Percentiles rank a stretch among this genome's conserved stretches.
Evolutionary conservation across 2,797 vertebrate species (phyloP).

Genomic region (Chaetophractus vellerosus): DNA sequence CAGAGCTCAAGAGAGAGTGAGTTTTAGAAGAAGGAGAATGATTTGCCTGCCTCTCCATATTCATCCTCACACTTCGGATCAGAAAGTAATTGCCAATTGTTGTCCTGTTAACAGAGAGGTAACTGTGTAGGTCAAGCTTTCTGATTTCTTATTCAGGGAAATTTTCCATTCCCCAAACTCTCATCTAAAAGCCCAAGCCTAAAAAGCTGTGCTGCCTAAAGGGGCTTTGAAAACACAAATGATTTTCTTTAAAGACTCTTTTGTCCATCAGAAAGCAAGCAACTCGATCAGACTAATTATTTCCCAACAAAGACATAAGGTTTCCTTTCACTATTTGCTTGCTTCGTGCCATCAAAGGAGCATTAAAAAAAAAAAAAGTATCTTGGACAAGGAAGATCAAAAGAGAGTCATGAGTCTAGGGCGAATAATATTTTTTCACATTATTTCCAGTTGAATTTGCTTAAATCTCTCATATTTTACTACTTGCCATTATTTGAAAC

Average conservation of each 20-base stretch:
- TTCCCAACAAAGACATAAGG: slow-evolving; percentile 58
- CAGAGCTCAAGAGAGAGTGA: neutral
- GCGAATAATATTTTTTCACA: slow-evolving; percentile 76
- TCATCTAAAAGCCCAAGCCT: slow-evolving; percentile 53
- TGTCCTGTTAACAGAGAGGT: neutral
- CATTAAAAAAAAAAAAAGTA: neutral
- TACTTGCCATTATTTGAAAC: slow-evolving; percentile 72
- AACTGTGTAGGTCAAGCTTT: slow-evolving; percentile 49
- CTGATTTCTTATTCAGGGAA: slow-evolving; percentile 66
- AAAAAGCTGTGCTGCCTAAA: slow-evolving; percentile 53
- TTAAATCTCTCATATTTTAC: slow-evolving; percentile 82
- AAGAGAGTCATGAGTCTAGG: slow-evolving; percentile 66
- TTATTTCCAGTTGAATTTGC: slow-evolving; percentile 85
- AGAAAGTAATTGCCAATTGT: slow-evolving; percentile 66
- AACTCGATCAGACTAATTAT: slow-evolving; percentile 73
- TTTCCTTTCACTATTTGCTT: slow-evolving; percentile 72
- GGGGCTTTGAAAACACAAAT: slow-evolving; percentile 71
- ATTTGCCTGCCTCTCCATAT: accelerated
- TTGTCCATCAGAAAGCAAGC: slow-evolving; percentile 79
- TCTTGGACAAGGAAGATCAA: slow-evolving; percentile 78
- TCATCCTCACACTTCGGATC: neutral
- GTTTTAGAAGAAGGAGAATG: neutral
- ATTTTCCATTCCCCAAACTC: slow-evolving; percentile 70
- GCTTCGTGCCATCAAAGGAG: slow-evolving; percentile 71
- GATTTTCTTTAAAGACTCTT: slow-evolving; percentile 70